Evolutionary conservation across 2,888 invertebrate genomes (phyloP), one percentile per base, ranked within the genome.

Genomic region (Synanthedon vespiformis): DNA sequence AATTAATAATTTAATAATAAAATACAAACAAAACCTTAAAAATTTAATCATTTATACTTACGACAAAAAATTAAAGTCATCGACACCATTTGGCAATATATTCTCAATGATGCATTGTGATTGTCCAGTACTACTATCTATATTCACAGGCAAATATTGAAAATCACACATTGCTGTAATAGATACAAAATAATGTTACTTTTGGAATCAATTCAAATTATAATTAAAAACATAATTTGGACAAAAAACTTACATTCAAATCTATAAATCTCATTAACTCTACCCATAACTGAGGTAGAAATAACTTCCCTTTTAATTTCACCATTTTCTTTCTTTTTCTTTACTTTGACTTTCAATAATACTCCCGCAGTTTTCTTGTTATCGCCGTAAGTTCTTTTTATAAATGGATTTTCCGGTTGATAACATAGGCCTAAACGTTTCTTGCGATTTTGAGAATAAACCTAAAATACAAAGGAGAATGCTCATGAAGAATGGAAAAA

Each of bases 101-200:
- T 89, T 77, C 44, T 93, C 89, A 61, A 92, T 86, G 48, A 93
- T 80, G 68, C 91, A 92, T 60, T 89, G 83, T 18, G 89, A 77
- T 54, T 84, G 78, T 10, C 81, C 79, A 14, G 72, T 60, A 11
- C 55, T 48, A 4, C 58, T 68, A 57, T 88, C 74, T 57, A 80
- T 75, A 47, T 77, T 76, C 60, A 97, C 84, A 1, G 98, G 96
- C 56, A 98, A 79, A 72, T 93, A 98, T 79, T 98, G 98, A 76
- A 95, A 98, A 79, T 99, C 98, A 73, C 93, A 93, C 67, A 97
- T 82, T 58, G 91, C 96, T 96, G 74, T 40, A 88, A 82, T 52
- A 62, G 62, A 63, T 52, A 54, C 22, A 51, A 48, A 8, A 34
- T 6, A 34, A 34, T 3, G 2, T 34, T 10, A 34, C 34, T 34